Evolutionary conservation across 2,113 vertebrate genomes (phyloP), one percentile per base, ranked within the genome.

Genomic region (Anthoscopus minutus): DNA sequence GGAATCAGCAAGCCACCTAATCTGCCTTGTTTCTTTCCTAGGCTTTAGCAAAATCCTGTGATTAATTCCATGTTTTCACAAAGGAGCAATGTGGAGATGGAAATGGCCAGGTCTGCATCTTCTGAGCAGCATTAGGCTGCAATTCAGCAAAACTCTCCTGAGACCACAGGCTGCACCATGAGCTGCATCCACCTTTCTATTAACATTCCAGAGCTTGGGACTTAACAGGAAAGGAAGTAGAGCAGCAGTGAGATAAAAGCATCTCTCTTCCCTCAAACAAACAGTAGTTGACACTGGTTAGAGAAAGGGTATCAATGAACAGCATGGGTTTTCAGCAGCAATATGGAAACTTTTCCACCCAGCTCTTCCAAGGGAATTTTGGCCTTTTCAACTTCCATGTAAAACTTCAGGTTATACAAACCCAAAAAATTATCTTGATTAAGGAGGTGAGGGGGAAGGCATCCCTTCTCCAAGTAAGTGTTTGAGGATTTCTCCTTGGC

Each of bases 401-500:
- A 97, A 92, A 96, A 92, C 92, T 96, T 96, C 79, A 96, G 81
- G 92, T 96, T 96, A 97, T 80, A 97, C 77, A 96, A 97, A 97
- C 81, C 79, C 96, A 96, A 97, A 97, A 94, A 96, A 77, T 54
- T 5, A 91, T 94, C 96, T 95, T 95, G 97, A 97, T 97, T 95
- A 97, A 92, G 87, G 65, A 57, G 30, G 60, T 70, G 86, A 89
- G 80, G 54, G 92, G 86, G 86, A 97, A 97, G 67, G 94, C 91
- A 97, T 60, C 87, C 86, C 86, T 96, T 97, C 86, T 96, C 94
- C 94, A 96, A 97, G 83, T 72, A 96, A 96, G 96, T 86, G 96
- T 93, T 97, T 78, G 94, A 97, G 96, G 95, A 97, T 97, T 97
- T 98, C 97, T 97, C 96, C 94, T 97, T 92, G 92, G 95, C 93